A percentile compares a stretch with the other conserved stretches of the same genome.
Evolutionary conservation across 2,797 vertebrate species (phyloP).

Genomic region (Chlorospingus flavigularis): DNA sequence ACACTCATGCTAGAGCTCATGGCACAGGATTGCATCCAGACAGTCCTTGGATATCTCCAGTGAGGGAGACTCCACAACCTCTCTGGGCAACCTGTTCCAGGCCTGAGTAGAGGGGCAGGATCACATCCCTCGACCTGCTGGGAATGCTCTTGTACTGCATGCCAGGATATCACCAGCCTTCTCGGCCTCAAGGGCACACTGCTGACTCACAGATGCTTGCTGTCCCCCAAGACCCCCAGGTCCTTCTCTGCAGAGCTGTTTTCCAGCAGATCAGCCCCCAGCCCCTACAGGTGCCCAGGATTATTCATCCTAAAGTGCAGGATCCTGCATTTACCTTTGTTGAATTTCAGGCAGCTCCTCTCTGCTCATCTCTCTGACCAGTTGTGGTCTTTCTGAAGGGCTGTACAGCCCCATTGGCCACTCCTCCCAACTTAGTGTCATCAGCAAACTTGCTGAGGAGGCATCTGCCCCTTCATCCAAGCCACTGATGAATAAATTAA

Average conservation of each 20-base stretch:
- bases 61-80: neutral
- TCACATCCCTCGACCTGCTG: rapidly evolving
- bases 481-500: neutral
- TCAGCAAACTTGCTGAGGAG: neutral
- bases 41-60: neutral
- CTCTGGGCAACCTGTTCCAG: neutral
- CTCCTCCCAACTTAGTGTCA: neutral
- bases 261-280: neutral
- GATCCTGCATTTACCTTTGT: rapidly evolving
- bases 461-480: neutral
- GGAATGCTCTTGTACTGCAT: neutral
- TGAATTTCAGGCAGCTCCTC: neutral
- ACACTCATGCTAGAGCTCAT: neutral
- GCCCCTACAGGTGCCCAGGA: neutral
- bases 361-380: neutral
- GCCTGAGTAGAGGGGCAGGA: neutral
- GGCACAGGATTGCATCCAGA: neutral
- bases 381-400: neutral
- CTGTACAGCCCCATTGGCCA: too few relatives aligned
- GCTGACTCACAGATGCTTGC: neutral
- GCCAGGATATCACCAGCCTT: neutral
- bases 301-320: neutral
- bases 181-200: neutral
- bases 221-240: neutral
- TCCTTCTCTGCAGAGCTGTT: neutral